A percentile compares a stretch with the other conserved stretches of the same genome.
Conservation (phyloP, 2,888 invertebrate genomes). For the Plusia festucae region DNA sequence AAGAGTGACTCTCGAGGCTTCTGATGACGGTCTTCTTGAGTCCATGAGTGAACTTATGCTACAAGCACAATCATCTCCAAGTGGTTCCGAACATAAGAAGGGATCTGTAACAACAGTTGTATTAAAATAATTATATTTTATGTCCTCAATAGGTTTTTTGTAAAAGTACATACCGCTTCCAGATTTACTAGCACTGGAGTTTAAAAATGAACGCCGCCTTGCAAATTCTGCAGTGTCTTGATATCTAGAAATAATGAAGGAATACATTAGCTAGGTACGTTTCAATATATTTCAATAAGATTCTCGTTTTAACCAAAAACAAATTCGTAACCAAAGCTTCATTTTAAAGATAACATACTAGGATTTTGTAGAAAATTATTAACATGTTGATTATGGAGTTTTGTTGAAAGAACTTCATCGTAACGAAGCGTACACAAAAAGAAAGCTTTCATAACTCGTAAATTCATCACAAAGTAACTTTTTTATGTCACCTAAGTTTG, state of each 20-base stretch:
- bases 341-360: no score
- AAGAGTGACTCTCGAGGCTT: slow-evolving; percentile 88
- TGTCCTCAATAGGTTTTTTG: background rate
- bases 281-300: background rate
- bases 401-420: no score
- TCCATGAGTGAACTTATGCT: slow-evolving; percentile 91
- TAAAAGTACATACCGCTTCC: slow-evolving; percentile 89
- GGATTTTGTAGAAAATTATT: no score
- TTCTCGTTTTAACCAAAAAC: no score
- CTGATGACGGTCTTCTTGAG: slow-evolving; percentile 89
- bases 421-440: no score
- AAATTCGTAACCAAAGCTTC: no score
- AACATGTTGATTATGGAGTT: no score
- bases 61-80: slow-evolving; percentile 91
- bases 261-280: background rate
- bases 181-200: slow-evolving; percentile 85
- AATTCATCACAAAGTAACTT: no score
- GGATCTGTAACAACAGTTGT: slow-evolving; percentile 82
- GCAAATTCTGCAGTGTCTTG: slow-evolving; percentile 93
- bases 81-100: slow-evolving; percentile 86
- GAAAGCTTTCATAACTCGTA: no score
- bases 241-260: slow-evolving; percentile 87
- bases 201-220: slow-evolving; percentile 90
- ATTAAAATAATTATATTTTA: background rate
- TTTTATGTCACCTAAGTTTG: no score